Evolutionary conservation across 2,113 vertebrate genomes (phyloP), one percentile per base, ranked within the genome.

Genomic region (Mastomys coucha): DNA sequence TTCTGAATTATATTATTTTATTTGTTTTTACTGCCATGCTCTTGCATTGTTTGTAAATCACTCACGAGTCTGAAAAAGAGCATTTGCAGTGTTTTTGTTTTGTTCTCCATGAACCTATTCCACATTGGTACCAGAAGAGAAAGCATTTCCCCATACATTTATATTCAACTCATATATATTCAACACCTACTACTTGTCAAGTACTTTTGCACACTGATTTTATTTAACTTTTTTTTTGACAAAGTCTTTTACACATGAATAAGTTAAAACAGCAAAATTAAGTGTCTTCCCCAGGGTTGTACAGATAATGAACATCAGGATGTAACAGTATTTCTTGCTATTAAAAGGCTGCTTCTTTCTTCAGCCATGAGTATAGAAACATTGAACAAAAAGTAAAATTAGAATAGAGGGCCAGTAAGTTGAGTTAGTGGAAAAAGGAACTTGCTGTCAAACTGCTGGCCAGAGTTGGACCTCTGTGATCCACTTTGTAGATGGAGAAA

Each of bases 1-100:
- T 22, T 58, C 58, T 85, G 42, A 1, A 19, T 90, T 88, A 42
- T 24, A 81, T 70, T 78, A 89, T 89, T 80, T 95, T 93, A 85
- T 91, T 92, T 77, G 5, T 81, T 96, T 97, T 96, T 92, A 88
- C 19, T 73, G 31, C 49, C 92, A 42, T 72, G 33, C 5, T 91
- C 36, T 33, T 93, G 33, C 19, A 81, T 49, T 91, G 73, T 93
- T 96, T 95, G 45, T 85, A 95, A 75, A 75, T 73, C 87, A 42
- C 11, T 87, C 73, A 45, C 45, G 36, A 88, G n/a, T 31, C 33
- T n/a, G 14, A 81, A 95, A 95, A 89, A 75, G 7, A 88, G 1
- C 2, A 89, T 73, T 93, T 84, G 88, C 36, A 20, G 8, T 39
- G 75, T 94, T 93, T 22, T 22, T 90, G 26, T 87, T 89, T 91